phyloP scores from a whole-genome alignment of 2,888 invertebrate species.

The Macrophya alboannulata region DNA sequence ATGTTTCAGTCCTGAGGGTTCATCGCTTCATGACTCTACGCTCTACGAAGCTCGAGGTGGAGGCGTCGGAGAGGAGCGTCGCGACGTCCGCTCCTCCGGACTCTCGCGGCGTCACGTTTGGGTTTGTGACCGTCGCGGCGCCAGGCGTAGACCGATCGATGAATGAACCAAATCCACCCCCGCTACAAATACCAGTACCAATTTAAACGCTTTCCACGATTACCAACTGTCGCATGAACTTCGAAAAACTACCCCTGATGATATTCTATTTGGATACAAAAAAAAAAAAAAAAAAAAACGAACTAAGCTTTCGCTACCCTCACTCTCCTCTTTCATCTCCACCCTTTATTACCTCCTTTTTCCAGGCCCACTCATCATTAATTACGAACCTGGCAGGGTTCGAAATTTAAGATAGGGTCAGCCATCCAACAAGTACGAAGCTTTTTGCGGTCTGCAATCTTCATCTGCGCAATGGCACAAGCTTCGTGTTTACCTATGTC shows the following conservation, averaged over 20 bases:
- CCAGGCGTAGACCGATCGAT: conserved; percentile 59
- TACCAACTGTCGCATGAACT: conserved; percentile 49
- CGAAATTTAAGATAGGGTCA: not conserved
- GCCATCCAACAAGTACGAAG: not conserved
- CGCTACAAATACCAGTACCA: conserved; percentile 35
- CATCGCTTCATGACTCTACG: conserved; percentile 54
- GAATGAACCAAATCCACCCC: conserved; percentile 48
- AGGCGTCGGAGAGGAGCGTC: conserved; percentile 59
- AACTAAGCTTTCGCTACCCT: not conserved
- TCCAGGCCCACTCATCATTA: not conserved
- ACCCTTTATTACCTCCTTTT: not conserved
- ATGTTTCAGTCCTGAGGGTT: conserved; percentile 45
- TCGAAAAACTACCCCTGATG: conserved; percentile 14
- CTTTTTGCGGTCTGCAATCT: not conserved
- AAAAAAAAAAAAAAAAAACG: too few species aligned
- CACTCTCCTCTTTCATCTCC: not conserved
- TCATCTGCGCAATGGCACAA: not conserved
- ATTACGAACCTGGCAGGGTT: not conserved
- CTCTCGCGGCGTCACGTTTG: conserved; percentile 58
- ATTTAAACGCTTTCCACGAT: conserved; percentile 40
- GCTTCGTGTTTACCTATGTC: not conserved
- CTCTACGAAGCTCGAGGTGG: conserved; percentile 45
- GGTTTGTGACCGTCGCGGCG: conserved; percentile 55
- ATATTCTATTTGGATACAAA: not conserved
- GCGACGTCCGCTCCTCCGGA: conserved; percentile 57